Percentiles rank a stretch among this genome's conserved stretches.
Evolutionary conservation across 2,888 invertebrate species (phyloP).

Genomic region (Napeogenes sylphis): DNA sequence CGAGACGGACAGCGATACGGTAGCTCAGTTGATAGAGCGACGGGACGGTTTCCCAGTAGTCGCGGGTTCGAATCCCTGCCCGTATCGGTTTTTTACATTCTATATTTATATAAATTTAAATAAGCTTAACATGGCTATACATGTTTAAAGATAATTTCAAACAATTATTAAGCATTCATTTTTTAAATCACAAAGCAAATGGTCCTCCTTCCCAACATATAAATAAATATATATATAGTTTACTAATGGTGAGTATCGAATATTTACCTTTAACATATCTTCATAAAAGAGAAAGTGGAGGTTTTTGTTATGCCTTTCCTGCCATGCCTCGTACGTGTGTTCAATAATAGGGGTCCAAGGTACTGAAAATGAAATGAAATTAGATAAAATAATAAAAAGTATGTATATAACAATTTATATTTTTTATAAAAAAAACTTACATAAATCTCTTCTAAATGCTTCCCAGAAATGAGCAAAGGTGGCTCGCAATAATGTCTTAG

Average conservation of each 20-base stretch:
- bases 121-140: too few relatives aligned
- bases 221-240: background rate
- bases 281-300: conserved; percentile 68
- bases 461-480: conserved; percentile 78
- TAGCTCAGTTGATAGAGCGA: too few relatives aligned
- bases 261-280: conserved; percentile 60
- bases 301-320: conserved; percentile 54
- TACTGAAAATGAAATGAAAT: conserved; percentile 43
- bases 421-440: conserved; percentile 59
- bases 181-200: too few relatives aligned
- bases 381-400: background rate
- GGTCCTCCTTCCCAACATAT: background rate
- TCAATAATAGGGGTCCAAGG: conserved; percentile 64
- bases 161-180: too few relatives aligned
- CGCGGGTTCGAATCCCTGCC: too few relatives aligned
- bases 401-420: background rate
- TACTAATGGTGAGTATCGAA: too few relatives aligned
- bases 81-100: too few relatives aligned
- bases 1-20: too few relatives aligned
- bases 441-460: conserved; percentile 77
- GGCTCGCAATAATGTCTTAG: conserved; percentile 67
- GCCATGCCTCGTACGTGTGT: conserved; percentile 67
- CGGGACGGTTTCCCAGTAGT: too few relatives aligned
- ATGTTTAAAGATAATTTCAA: too few relatives aligned
- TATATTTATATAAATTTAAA: too few relatives aligned